Evolutionary conservation across 2,113 vertebrate species (phyloP).

Genomic region (Cynoglossus semilaevis): DNA sequence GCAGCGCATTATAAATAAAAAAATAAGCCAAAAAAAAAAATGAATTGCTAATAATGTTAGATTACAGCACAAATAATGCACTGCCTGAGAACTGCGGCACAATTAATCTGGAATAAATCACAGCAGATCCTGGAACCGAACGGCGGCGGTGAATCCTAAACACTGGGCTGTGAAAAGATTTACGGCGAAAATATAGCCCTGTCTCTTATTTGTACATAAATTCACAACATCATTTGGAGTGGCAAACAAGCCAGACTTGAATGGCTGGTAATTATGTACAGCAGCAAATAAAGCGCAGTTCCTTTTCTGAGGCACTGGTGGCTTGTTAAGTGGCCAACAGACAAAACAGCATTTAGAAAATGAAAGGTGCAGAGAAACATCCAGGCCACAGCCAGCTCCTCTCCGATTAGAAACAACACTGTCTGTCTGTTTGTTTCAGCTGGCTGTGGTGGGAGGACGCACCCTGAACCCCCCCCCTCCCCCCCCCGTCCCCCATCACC

Average conservation of each 20-base stretch:
- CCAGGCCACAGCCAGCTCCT: constrained; percentile 64
- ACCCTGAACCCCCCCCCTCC: constrained; percentile 52
- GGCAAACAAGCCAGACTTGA: constrained; percentile 68
- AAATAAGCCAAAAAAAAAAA: constrained; percentile 41
- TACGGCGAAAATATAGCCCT: constrained; percentile 53
- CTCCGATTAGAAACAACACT: constrained; percentile 67
- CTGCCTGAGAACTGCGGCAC: constrained; percentile 40
- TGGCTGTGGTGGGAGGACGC: constrained; percentile 62
- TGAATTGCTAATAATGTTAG: constrained; percentile 56
- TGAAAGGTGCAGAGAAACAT: constrained; percentile 72
- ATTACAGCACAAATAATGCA: constrained; percentile 36
- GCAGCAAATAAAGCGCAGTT: constrained; percentile 70
- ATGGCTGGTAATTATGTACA: constrained; percentile 72
- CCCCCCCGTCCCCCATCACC: neutral
- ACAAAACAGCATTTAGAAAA: constrained; percentile 75
- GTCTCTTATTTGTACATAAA: constrained; percentile 65
- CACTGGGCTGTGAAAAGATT: constrained; percentile 23
- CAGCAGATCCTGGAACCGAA: constrained; percentile 22
- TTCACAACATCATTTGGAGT: constrained; percentile 66
- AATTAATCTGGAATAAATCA: constrained; percentile 47
- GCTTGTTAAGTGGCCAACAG: constrained; percentile 74
- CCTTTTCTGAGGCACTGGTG: constrained; percentile 68
- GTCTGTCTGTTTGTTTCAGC: constrained; percentile 64
- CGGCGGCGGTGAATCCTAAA: constrained; percentile 31
- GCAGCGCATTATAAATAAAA: constrained; percentile 34